Evolutionary conservation across 2,888 invertebrate species (phyloP), one percentile per base, ranked within the genome.

Genomic region (Aelia acuminata): DNA sequence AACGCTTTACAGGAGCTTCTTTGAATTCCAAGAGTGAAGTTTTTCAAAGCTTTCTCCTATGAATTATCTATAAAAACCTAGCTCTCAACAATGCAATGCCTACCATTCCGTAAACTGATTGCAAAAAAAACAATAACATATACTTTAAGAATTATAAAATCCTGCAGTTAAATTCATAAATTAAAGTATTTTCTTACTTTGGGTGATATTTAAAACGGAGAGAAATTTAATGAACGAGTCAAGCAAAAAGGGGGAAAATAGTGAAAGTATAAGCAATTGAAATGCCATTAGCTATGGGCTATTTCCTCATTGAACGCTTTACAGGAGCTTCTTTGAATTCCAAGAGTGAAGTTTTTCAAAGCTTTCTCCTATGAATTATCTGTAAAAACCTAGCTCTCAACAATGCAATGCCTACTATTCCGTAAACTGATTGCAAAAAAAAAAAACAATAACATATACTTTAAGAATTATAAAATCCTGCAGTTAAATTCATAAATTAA

Each of bases 211-310:
- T 43, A 43, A 43, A 7, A 7, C 10, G 43, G 43, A 43, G 10
- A 43, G 43, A 4, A 43, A 43, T n/a, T n/a, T n/a, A n/a, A n/a
- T n/a, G n/a, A n/a, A n/a, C n/a, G n/a, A n/a, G n/a, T n/a, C n/a
- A n/a, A n/a, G n/a, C n/a, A n/a, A n/a, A n/a, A n/a, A n/a, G n/a
- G n/a, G 53, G 22, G 7, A 53, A n/a, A 53, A n/a, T 53, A 8
- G 53, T n/a, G 53, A 53, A 53, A 53, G 22, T 53, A 53, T 53
- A 22, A 53, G 53, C 53, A 53, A 53, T n/a, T 53, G 53, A 53
- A 53, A n/a, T n/a, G 53, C n/a, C 53, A 53, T n/a, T 53, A 53
- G 53, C 18, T 53, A 53, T n/a, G 53, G 53, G n/a, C 53, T 53
- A 53, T 53, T 53, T 53, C 53, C 53, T n/a, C 22, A 8, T n/a